Conservation (phyloP, 2,888 invertebrate genomes). For the Bellardia pandia region DNA sequence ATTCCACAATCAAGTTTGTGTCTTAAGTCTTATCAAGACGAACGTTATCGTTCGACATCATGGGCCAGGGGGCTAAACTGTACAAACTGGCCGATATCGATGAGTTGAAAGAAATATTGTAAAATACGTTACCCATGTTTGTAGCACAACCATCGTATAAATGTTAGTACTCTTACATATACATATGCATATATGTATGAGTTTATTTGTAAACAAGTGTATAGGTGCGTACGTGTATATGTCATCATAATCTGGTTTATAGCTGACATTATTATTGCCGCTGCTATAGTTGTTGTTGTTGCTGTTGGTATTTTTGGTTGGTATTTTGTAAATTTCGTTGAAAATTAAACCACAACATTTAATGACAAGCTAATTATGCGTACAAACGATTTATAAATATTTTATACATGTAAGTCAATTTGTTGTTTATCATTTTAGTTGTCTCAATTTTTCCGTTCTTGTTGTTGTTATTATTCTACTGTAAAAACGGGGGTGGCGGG, state of each 20-base stretch:
- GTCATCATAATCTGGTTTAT: conserved; percentile 56
- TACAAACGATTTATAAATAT: conserved; percentile 83
- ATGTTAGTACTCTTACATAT: not conserved
- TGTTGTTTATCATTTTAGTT: conserved; percentile 69
- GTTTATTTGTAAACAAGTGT: conserved; percentile 13
- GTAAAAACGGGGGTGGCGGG: not conserved
- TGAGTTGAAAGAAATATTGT: too few relatives aligned
- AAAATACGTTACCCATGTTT: too few relatives aligned
- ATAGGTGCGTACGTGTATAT: conserved; percentile 41
- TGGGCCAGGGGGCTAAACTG: too few relatives aligned
- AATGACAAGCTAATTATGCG: conserved; percentile 83
- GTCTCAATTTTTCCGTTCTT: conserved; percentile 38
- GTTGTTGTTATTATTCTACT: not conserved
- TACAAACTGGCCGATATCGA: too few relatives aligned
- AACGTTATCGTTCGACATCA: too few relatives aligned
- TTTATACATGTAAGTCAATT: conserved; percentile 76
- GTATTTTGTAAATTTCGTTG: conserved; percentile 68
- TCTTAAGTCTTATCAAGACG: too few relatives aligned
- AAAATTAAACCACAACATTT: conserved; percentile 79
- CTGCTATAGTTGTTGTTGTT: conserved; percentile 1
- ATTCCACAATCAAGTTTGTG: too few relatives aligned
- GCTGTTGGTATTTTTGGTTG: conserved; percentile 45
- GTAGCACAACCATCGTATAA: conserved; percentile 2
- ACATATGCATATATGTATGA: not conserved
- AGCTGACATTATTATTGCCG: conserved; percentile 61